Conservation (phyloP, 2,113 vertebrate species). For the Hippocampus abdominalis region DNA sequence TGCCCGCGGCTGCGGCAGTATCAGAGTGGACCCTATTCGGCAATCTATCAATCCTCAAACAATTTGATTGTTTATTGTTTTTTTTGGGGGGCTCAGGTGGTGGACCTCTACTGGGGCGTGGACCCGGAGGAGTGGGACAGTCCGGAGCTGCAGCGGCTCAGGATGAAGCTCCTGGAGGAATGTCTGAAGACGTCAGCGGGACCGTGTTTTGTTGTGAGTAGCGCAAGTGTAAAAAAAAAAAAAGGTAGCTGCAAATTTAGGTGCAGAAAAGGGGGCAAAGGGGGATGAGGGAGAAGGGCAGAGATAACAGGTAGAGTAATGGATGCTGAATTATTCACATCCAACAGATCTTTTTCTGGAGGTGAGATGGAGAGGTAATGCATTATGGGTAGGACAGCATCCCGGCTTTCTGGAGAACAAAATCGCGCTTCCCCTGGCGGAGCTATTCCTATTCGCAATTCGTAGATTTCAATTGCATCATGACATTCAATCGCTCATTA, state of each 20-base stretch:
- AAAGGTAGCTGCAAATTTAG: constrained; percentile 28
- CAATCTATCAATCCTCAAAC: neutral
- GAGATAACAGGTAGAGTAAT: constrained; percentile 47
- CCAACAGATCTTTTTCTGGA: constrained; percentile 59
- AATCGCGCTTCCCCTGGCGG: constrained; percentile 9
- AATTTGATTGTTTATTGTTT: neutral
- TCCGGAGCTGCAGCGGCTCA: constrained; percentile 87
- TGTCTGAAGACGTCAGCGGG: constrained; percentile 96
- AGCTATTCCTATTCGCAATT: constrained; percentile 11
- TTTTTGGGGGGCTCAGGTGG: constrained; percentile 75
- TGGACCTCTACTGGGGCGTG: constrained; percentile 97
- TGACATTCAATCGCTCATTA: neutral
- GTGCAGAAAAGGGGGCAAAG: constrained; percentile 5
- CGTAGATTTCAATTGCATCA: constrained; percentile 2
- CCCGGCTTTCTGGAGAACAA: constrained; percentile 24
- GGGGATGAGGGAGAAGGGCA: constrained; percentile 3
- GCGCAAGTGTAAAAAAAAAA: constrained; percentile 14
- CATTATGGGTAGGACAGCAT: constrained; percentile 48
- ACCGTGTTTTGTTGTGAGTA: constrained; percentile 99
- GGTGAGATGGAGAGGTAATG: constrained; percentile 53
- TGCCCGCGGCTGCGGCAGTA: neutral
- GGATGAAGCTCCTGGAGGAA: constrained; percentile 95
- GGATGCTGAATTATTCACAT: constrained; percentile 73
- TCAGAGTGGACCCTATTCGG: neutral
- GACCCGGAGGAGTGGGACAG: constrained; percentile 91